Base-by-base conservation (phyloP, 2,888 invertebrate species). In the Callyntrura sp. region DNA sequence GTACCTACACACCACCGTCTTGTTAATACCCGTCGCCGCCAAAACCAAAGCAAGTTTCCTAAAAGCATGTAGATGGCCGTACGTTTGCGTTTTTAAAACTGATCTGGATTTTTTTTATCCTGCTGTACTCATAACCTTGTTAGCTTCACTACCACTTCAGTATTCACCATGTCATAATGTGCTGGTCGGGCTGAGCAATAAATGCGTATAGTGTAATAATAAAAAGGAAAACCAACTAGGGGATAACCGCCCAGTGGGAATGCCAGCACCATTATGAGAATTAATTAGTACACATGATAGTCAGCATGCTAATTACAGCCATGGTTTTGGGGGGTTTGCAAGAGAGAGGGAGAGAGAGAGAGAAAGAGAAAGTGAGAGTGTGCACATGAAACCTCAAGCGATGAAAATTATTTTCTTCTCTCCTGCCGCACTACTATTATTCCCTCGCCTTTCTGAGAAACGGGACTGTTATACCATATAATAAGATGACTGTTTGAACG, bases 221-320 rank as follows among this genome's bases (percentile, higher is more conserved):
- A 57, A 65, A 48, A 60, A 85, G 48, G 45, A 43, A 85, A 76
- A 45, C n/a, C 20, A 43, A 78, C 55, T 23, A 79, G 45, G 62
- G 87, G 87, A 88, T 88, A 88, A 82, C 88, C 73, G 60, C 87
- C 78, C 88, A 73, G 81, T 82, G 88, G 82, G 82, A 88, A 82
- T 88, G 48, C 60, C 51, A 82, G 48, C 55, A 35, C 81, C 60
- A 88, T 88, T 88, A 88, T 82, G 82, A 88, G 88, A 88, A 88
- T 88, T 88, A 88, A 88, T 88, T 88, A 88, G 82, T 88, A 62
- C 88, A 76, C 88, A 88, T 88, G 88, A 88, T 88, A 88, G 88
- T 82, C 81, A 28, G 88, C 70, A 88, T 88, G 73, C 88, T 88
- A 88, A 88, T 88, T 88, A 88, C 82, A 88, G 82, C 60, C 88